Evolutionary conservation across 2,113 vertebrate species (phyloP), one percentile per base, ranked within the genome.

Genomic region (Vidua macroura): DNA sequence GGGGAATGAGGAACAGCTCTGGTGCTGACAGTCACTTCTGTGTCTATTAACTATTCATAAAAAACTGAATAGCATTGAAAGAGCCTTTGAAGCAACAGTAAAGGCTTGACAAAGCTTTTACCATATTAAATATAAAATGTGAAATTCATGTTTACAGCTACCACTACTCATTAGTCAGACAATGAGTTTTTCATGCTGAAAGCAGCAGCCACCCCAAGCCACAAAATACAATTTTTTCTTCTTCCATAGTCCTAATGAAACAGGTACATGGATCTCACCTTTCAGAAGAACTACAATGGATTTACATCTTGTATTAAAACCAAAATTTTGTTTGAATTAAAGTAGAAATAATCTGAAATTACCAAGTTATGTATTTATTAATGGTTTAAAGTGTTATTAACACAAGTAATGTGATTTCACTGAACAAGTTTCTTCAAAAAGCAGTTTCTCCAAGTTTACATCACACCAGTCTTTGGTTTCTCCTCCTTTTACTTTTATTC

Each of bases 31-130:
- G 56, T 72, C 72, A 53, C 62, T 96, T 92, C 52, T 76, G 72
- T 63, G 64, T 44, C 69, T 81, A 94, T 96, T 93, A 96, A 95
- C 68, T 90, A 96, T 90, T 92, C 52, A 95, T 84, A 88, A 66
- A 91, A 63, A 77, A 67, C 68, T 92, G 88, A 58, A 30, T 15
- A 87, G 74, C 76, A 72, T 4, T 72, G 33, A 59, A 89, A 85
- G 53, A 64, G 52, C 44, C 74, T 96, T 91, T 95, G 90, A 96
- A 92, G 73, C 25, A 81, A 90, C 27, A 86, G 70, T 13, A 92
- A 91, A 76, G 49, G 63, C 56, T 79, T 82, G 46, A 74, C 79
- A 84, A 87, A 84, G 75, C 77, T 86, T 86, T 95, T 93, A 91
- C 68, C 52, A 14, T 67, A 80, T 90, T 88, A 86, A 93, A 93